These are phyloP conservation scores for Poeciliopsis turneri DNA, from an alignment of 2,797 vertebrate genomes.

Conservation along the genomic window DNA sequence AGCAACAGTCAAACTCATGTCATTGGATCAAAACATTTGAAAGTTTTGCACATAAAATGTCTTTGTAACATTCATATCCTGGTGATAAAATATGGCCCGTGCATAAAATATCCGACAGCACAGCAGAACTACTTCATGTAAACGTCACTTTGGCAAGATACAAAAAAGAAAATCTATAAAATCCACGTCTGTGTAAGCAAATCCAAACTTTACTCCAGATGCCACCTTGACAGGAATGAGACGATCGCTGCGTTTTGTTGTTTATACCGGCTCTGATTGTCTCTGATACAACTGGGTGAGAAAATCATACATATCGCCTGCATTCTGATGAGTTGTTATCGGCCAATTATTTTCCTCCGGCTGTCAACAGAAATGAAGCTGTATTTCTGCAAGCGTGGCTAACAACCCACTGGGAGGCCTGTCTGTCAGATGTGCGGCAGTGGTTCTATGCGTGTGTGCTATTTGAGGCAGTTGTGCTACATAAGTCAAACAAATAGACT, in stretches of 20 bases:
- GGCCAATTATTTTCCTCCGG: conserved; percentile 76
- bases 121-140: conserved; percentile 5
- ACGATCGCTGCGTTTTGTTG: conserved; percentile 49
- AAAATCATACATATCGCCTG: conserved; percentile 71
- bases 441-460: conserved; percentile 9
- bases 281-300: conserved; percentile 62
- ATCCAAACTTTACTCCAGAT: conserved; percentile 52
- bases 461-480: conserved; percentile 25
- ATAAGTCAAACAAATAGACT: conserved; percentile 60
- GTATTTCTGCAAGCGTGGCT: conserved; percentile 73
- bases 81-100: not conserved
- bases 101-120: not conserved
- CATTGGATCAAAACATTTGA: not conserved
- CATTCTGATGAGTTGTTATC: conserved; percentile 75
- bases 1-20: not conserved
- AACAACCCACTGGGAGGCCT: conserved; percentile 71
- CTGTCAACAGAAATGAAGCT: conserved; percentile 77
- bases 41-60: not conserved
- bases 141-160: conserved; percentile 7
- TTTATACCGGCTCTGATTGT: conserved; percentile 64
- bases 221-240: conserved; percentile 44
- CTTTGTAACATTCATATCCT: not conserved
- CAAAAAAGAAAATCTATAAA: conserved; percentile 38
- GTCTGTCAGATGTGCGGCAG: conserved; percentile 37
- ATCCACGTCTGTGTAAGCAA: conserved; percentile 33